Evolutionary conservation across 2,888 invertebrate species (phyloP).

Genomic region (Tachina fera): DNA sequence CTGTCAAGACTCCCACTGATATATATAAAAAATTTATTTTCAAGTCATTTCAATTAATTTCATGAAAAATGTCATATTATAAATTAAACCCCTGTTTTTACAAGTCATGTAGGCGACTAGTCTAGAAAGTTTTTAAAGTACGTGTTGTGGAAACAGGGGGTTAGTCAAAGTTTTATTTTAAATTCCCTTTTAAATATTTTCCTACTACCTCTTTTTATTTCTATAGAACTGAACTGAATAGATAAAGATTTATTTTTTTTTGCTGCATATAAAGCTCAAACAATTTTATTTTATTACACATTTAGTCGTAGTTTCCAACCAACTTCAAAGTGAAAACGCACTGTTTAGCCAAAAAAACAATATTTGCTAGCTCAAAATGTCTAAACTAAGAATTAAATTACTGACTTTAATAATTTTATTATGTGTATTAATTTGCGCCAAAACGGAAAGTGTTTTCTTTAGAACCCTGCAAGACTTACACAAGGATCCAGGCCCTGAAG

Average conservation of each 20-base stretch:
- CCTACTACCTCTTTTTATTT: background rate
- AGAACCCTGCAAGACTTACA: slow-evolving; percentile 79
- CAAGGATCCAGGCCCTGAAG: slow-evolving; percentile 81
- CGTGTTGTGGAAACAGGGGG: no score
- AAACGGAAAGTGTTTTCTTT: slow-evolving; percentile 73
- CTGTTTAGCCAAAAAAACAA: background rate
- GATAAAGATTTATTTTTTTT: background rate
- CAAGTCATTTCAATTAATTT: no score
- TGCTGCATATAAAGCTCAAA: slow-evolving; percentile 16
- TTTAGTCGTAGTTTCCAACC: background rate
- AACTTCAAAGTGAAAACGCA: background rate
- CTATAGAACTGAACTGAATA: background rate
- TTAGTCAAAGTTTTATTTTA: background rate
- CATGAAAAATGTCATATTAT: no score
- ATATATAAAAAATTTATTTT: no score
- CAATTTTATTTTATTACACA: background rate
- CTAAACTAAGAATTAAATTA: background rate
- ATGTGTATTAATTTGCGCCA: background rate
- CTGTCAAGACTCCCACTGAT: no score
- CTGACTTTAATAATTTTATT: slow-evolving; percentile 4
- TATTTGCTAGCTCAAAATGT: background rate
- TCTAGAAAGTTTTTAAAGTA: no score
- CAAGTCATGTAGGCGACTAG: no score
- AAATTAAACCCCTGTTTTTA: no score
- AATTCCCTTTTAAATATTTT: background rate